Evolutionary conservation across 2,888 invertebrate species (phyloP).

Genomic region (Quadroppia sp.): DNA sequence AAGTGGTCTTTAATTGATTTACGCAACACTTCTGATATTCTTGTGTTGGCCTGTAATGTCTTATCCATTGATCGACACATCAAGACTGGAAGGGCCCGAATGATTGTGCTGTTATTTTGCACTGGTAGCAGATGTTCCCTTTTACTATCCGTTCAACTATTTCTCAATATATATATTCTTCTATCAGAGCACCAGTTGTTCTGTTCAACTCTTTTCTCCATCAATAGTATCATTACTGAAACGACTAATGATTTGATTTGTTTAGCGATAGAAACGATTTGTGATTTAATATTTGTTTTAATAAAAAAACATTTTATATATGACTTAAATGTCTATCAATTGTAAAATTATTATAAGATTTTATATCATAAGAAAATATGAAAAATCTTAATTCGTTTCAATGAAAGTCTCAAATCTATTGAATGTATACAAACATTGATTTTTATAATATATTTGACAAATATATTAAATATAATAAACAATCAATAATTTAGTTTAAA

Average conservation of each 20-base stretch:
- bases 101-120: constrained; percentile 15
- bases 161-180: not conserved
- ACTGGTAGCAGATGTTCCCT: constrained; percentile 34
- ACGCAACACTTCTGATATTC: constrained; percentile 17
- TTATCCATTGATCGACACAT: constrained; percentile 22
- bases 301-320: too few relatives aligned
- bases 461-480: too few relatives aligned
- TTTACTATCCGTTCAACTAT: not conserved
- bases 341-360: too few relatives aligned
- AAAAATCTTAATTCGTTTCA: too few relatives aligned
- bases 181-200: not conserved
- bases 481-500: too few relatives aligned
- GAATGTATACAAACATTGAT: too few relatives aligned
- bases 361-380: too few relatives aligned
- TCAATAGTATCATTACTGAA: not conserved
- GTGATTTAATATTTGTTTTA: too few relatives aligned
- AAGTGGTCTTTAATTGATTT: constrained; percentile 19
- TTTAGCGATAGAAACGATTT: not conserved
- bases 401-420: too few relatives aligned
- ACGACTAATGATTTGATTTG: constrained; percentile 8
- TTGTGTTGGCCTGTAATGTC: constrained; percentile 11
- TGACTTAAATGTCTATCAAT: too few relatives aligned
- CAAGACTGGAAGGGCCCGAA: not conserved
- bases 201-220: constrained; percentile 13
- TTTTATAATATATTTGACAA: too few relatives aligned